A percentile compares a stretch with the other conserved stretches of the same genome.
These are phyloP conservation scores for Megaceryle maxima DNA, from an alignment of 2,113 vertebrate species.

Conservation along the genomic window DNA sequence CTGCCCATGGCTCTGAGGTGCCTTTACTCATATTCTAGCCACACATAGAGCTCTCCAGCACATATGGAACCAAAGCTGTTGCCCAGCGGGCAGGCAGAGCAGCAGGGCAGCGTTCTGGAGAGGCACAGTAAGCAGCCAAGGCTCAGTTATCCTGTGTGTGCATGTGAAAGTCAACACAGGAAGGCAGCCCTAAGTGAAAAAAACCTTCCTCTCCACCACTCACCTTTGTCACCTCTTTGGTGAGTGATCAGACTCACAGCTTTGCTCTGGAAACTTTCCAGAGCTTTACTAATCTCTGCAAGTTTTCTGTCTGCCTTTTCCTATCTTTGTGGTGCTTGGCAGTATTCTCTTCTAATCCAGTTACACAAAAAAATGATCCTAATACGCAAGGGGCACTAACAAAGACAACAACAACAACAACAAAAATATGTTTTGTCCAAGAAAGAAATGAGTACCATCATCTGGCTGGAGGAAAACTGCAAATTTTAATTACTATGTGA, in stretches of 20 bases:
- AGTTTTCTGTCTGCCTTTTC: slow-evolving; percentile 44
- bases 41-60: rapidly evolving
- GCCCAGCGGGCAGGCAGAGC: not conserved
- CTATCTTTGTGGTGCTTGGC: slow-evolving; percentile 34
- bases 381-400: not conserved
- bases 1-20: not conserved
- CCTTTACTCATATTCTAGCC: not conserved
- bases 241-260: not conserved
- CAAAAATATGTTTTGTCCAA: not conserved
- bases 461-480: not conserved
- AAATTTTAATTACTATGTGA: not conserved
- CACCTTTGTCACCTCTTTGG: slow-evolving; percentile 24
- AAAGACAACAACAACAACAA: not conserved
- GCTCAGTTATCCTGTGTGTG: not conserved
- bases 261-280: slow-evolving; percentile 51
- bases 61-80: not conserved
- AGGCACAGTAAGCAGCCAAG: not conserved
- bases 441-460: not conserved
- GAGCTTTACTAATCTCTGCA: slow-evolving; percentile 32
- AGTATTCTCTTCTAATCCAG: slow-evolving; percentile 7
- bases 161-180: slow-evolving; percentile 39
- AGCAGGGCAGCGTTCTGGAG: not conserved
- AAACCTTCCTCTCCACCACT: not conserved
- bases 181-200: slow-evolving; percentile 10
- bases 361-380: not conserved